Base-by-base conservation (phyloP, 53 echinoderm and acorn worm genomes). In the Temnopleurus reevesii region DNA sequence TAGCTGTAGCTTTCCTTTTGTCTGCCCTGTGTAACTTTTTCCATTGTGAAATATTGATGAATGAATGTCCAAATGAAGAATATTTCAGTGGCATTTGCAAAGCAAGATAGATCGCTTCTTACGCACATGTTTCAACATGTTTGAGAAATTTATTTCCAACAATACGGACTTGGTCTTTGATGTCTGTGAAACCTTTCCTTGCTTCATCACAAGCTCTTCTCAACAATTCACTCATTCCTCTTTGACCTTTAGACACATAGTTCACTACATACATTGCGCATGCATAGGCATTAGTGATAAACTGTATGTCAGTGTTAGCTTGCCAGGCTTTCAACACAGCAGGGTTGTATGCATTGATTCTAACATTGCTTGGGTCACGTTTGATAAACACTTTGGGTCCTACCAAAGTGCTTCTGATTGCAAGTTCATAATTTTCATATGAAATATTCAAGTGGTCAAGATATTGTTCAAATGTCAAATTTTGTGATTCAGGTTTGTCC, bases 231-330 rank as follows among this genome's bases (percentile, higher is more conserved):
- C 90, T 81, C 93, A 90, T 90, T 21, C 87, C 93, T 86, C 53
- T 77, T 86, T 95, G 89, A 54, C 84, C 58, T 64, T 91, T 93
- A 45, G 77, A 77, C 26, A 95, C 86, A 55, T 95, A 95, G 25
- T 41, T 57, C 0, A 93, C 66, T 27, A 95, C 84, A 41, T 93
- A 95, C 80, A 77, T 77, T 19, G 76, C 58, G 79, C 95, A 95
- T 38, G 93, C 76, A 30, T 91, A 95, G 12, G 85, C 76, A 91
- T 89, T 76, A 41, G 76, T 90, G 18, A 95, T 58, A 87, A 53
- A 90, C 82, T 94, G 94, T 12, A 94, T 94, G 46, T 94, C 92
- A 53, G 60, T 77, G 77, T 95, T 95, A 4, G 92, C 95, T 88
- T 95, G 89, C 95, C 95, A 93, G 18, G 83, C 58, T 55, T 36